Base-by-base conservation (phyloP, 1,140 invertebrate genomes). In the Bilobella aurantiaca region DNA sequence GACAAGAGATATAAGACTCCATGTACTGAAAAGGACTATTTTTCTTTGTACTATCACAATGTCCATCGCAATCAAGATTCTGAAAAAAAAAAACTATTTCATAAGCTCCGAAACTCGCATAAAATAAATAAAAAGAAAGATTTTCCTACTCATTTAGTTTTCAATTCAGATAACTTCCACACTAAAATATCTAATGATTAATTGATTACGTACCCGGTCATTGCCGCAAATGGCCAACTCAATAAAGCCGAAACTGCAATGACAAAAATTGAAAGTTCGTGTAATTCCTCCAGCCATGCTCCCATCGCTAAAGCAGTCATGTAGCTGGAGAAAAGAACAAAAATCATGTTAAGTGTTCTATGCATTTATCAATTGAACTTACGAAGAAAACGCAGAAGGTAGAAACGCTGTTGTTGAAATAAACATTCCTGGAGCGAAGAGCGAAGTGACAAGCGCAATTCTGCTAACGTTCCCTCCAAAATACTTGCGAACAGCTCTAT, bases 321-420 rank as follows among this genome's bases (percentile, higher is more conserved):
- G 72, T 87, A 88, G 80, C 82, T 84, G 63, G 34, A 71, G 58
- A 69, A 63, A 63, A 49, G 46, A 64, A 67, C 34, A 25, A 62
- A 31, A 31, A 57, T 46, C 30, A 60, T 25, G 25, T 25, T 8
- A 25, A 58, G 29, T 16, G 3, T 27, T 67, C 1, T 46, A 58
- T 3, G 49, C 3, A 62, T 18, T 46, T 59, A 53, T 28, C 21
- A 5, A 60, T 60, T 49, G 46, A 37, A 83, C 80, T 70, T 85
- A 88, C 86, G 94, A 91, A 56, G 92, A 91, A 82, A 98, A 99
- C 3, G 88, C 87, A 1, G 93, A 96, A 0, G 96, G 96, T 34
- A 99, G 80, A 79, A 92, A 91, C 0, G 96, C 92, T 12, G 91
- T 85, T 67, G 86, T 86, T 0, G 90, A 86, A 21, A 91, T 88